These are phyloP conservation scores for Babylonia areolata DNA, from an alignment of 1,140 invertebrate genomes.

Conservation along the genomic window DNA sequence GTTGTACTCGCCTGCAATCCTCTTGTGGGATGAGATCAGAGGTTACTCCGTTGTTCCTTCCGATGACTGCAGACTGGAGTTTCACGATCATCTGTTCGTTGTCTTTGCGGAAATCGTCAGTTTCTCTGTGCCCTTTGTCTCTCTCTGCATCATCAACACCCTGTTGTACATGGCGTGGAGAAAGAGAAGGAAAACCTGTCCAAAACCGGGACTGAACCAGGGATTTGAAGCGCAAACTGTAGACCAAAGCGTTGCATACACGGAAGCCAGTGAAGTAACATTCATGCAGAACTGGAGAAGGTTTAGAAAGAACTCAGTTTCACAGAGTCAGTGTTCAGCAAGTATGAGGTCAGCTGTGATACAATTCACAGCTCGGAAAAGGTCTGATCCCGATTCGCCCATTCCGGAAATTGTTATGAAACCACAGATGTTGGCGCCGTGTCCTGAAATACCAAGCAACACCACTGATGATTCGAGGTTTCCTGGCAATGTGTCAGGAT, in stretches of 20 bases:
- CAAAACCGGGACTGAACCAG: neutral
- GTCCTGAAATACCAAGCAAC: neutral
- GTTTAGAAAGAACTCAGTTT: neutral
- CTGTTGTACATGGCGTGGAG: constrained; percentile 52
- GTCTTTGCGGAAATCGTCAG: constrained; percentile 54
- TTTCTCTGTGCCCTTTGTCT: constrained; percentile 57
- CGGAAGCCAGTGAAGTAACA: neutral
- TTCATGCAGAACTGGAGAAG: neutral
- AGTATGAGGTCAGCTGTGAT: too few species aligned
- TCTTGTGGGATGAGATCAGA: constrained; percentile 58
- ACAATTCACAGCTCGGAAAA: too few species aligned
- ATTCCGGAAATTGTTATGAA: too few species aligned
- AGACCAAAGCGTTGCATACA: neutral
- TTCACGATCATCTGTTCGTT: constrained; percentile 49
- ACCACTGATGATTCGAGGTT: too few species aligned
- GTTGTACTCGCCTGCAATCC: constrained; percentile 61
- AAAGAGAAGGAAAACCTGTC: constrained; percentile 9
- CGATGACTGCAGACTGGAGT: constrained; percentile 61
- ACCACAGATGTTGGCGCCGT: too few species aligned
- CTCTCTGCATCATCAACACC: constrained; percentile 47
- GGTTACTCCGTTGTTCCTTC: constrained; percentile 42
- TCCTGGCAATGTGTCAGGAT: too few species aligned
- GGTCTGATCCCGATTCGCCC: too few species aligned
- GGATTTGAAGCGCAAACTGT: too few species aligned
- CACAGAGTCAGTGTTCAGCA: too few species aligned